A percentile compares a stretch with the other conserved stretches of the same genome.
Conservation (phyloP, 2,113 vertebrate species). For the Cyanoramphus novaezelandiae region DNA sequence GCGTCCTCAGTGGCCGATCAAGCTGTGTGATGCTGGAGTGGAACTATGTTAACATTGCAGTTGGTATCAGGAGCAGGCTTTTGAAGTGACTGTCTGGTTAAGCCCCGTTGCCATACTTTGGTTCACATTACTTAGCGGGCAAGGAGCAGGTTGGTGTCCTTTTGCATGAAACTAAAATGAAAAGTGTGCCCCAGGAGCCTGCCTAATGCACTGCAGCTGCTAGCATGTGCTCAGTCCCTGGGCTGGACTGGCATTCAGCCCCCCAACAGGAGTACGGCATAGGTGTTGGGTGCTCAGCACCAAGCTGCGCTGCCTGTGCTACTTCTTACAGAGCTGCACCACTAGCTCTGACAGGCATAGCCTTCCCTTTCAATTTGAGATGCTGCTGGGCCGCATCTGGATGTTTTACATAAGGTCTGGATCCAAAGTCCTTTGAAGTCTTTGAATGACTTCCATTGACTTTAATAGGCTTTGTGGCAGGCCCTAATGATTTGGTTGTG, state of each 20-base stretch:
- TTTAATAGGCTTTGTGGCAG: slow-evolving; percentile 53
- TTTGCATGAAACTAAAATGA: not conserved
- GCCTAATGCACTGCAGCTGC: not conserved
- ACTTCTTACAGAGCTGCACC: fast-evolving
- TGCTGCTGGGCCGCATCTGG: not conserved
- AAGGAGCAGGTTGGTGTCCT: not conserved
- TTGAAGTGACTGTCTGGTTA: fast-evolving
- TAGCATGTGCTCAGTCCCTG: fast-evolving
- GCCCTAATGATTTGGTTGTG: slow-evolving; percentile 57
- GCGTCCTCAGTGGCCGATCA: not conserved
- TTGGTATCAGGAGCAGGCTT: not conserved
- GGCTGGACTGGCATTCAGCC: not conserved
- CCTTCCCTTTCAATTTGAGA: not conserved
- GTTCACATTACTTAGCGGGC: not conserved
- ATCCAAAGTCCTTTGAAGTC: slow-evolving; percentile 43
- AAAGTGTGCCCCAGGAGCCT: not conserved
- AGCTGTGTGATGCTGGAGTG: not conserved
- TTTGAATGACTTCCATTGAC: slow-evolving; percentile 42
- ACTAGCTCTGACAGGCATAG: not conserved
- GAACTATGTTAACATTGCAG: not conserved
- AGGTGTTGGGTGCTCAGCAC: not conserved
- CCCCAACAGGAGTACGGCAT: fast-evolving
- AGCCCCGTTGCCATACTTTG: not conserved
- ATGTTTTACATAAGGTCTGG: not conserved
- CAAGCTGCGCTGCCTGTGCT: fast-evolving